Percentiles rank a stretch among this genome's conserved stretches.
Conservation (phyloP, 2,888 invertebrate genomes). For the Folsomia candida region DNA sequence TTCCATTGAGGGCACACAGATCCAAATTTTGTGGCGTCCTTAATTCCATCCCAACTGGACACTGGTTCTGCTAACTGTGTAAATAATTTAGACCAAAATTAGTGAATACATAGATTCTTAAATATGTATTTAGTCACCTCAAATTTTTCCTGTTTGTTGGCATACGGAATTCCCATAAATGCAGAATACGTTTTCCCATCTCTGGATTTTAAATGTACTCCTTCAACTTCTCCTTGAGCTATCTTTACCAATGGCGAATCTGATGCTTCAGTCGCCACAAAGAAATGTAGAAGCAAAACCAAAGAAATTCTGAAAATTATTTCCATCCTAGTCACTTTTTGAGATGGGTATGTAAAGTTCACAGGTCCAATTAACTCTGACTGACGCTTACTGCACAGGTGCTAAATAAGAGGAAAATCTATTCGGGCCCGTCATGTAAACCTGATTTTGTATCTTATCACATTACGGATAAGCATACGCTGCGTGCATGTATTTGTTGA, state of each 20-base stretch:
- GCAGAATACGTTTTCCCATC: constrained; percentile 22
- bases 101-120: not conserved
- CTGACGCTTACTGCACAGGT: too few relatives aligned
- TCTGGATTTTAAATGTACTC: constrained; percentile 20
- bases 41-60: constrained; percentile 26
- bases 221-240: constrained; percentile 21
- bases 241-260: constrained; percentile 16
- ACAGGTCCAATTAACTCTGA: too few relatives aligned
- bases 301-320: too few relatives aligned
- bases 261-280: too few relatives aligned
- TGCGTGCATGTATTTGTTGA: too few relatives aligned
- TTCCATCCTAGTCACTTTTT: too few relatives aligned
- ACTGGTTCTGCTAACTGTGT: constrained; percentile 28
- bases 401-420: too few relatives aligned
- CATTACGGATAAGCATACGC: too few relatives aligned
- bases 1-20: constrained; percentile 34
- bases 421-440: too few relatives aligned
- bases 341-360: too few relatives aligned
- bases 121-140: constrained; percentile 19
- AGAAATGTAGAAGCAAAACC: too few relatives aligned
- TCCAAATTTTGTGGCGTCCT: constrained; percentile 28
- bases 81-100: not conserved
- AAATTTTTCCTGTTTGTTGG: constrained; percentile 28
- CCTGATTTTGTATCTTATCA: too few relatives aligned
- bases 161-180: constrained; percentile 37